phyloP scores from a whole-genome alignment of 37 sponge, comb jelly and placozoan genomes.

The Aphrocallistes beatrix region DNA sequence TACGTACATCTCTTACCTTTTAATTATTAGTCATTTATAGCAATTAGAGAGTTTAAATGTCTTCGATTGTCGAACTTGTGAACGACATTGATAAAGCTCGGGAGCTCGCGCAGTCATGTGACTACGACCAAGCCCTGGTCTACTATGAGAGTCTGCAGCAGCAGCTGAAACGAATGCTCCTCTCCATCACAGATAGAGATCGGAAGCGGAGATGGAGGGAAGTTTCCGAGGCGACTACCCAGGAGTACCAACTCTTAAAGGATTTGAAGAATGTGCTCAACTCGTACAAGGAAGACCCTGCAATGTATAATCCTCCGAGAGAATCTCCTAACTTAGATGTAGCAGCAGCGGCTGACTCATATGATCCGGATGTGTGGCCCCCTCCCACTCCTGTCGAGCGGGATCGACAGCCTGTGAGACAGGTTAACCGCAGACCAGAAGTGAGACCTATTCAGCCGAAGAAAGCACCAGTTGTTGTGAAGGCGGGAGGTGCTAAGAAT shows the following conservation, averaged over 20 bases:
- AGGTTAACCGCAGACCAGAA: constrained; percentile 16
- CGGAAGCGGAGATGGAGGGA: constrained; percentile 63
- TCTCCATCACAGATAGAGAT: constrained; percentile 28
- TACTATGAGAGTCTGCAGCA: constrained; percentile 67
- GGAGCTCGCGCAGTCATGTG: constrained; percentile 63
- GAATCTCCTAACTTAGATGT: not conserved
- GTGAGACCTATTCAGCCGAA: not conserved
- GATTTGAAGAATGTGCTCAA: constrained; percentile 63
- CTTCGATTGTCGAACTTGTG: not conserved
- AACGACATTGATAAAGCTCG: constrained; percentile 35
- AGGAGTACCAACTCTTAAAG: constrained; percentile 33
- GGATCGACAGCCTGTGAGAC: constrained; percentile 28
- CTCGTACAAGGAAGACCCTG: constrained; percentile 68
- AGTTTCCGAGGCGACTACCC: constrained; percentile 18
- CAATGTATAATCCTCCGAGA: not conserved
- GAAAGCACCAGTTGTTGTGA: not conserved
- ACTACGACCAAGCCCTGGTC: constrained; percentile 69
- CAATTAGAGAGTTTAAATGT: too few relatives aligned
- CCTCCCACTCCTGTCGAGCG: constrained; percentile 72
- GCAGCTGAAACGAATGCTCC: constrained; percentile 44
- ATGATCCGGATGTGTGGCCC: constrained; percentile 76
- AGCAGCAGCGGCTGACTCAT: not conserved
- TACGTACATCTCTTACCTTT: too few relatives aligned
- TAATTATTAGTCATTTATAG: too few relatives aligned
- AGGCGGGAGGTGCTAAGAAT: constrained; percentile 16